Conservation (phyloP, 2,888 invertebrate species). For the Eulithis testata region DNA sequence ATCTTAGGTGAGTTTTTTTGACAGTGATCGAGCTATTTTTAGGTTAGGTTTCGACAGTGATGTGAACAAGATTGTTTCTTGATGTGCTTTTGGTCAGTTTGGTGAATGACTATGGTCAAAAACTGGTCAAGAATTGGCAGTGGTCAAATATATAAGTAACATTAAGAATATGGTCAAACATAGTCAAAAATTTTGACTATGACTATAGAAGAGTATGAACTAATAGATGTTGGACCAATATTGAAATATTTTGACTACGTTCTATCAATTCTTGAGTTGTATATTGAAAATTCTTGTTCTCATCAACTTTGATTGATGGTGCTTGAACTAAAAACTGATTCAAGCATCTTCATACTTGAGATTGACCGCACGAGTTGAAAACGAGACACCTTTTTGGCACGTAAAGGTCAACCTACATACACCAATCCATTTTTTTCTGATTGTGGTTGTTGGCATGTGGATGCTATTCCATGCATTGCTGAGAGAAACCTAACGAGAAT, state of each 20-base stretch:
- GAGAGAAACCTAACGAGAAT: background rate
- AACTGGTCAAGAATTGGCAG: no score
- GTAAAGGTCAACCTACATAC: slow-evolving; percentile 9
- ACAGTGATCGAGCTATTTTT: no score
- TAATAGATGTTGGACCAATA: no score
- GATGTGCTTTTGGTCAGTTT: background rate
- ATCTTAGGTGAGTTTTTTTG: slow-evolving; percentile 90
- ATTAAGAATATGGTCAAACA: background rate
- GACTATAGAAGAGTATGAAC: no score
- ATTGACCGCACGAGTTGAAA: slow-evolving; percentile 22
- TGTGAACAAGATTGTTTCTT: background rate
- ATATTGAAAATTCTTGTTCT: background rate
- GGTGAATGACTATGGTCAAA: background rate
- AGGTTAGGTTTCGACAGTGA: background rate
- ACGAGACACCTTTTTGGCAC: background rate
- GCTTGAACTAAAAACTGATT: slow-evolving; percentile 18
- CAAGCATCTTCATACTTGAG: slow-evolving; percentile 11
- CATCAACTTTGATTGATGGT: slow-evolving; percentile 4
- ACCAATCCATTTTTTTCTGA: background rate
- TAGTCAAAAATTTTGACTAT: background rate
- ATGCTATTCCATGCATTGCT: no score
- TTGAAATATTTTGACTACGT: background rate
- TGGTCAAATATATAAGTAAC: no score
- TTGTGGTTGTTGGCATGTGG: no score
- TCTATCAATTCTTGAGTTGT: background rate